Evolutionary conservation across 2,888 invertebrate genomes (phyloP).

Genomic region (Himalopsyche tibetana): DNA sequence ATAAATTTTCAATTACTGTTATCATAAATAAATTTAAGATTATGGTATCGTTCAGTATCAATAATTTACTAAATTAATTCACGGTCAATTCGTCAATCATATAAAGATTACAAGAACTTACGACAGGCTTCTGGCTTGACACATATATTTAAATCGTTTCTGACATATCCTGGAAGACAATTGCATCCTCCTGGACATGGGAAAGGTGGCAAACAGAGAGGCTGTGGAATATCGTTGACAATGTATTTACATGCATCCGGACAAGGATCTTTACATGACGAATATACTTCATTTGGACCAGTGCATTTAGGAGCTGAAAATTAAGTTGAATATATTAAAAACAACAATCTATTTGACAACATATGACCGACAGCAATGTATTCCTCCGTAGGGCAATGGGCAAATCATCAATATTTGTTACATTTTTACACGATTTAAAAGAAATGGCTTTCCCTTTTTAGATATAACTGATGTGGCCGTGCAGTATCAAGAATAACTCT

Average conservation of each 20-base stretch:
- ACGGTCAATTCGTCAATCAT: too few relatives aligned
- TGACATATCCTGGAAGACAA: constrained; percentile 54
- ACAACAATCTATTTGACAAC: not conserved
- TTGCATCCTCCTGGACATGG: constrained; percentile 55
- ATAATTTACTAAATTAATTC: too few relatives aligned
- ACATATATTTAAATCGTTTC: constrained; percentile 50
- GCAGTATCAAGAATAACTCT: too few relatives aligned
- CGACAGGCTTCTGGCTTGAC: constrained; percentile 52
- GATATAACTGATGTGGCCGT: too few relatives aligned
- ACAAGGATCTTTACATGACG: constrained; percentile 51
- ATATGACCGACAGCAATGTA: too few relatives aligned
- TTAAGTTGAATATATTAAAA: not conserved
- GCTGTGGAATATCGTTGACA: constrained; percentile 19
- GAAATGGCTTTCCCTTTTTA: too few relatives aligned
- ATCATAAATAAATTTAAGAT: too few relatives aligned
- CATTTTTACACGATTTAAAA: too few relatives aligned
- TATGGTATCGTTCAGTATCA: too few relatives aligned
- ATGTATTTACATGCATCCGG: constrained; percentile 56
- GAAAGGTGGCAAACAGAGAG: constrained; percentile 28
- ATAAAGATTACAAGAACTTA: not conserved
- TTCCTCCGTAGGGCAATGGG: too few relatives aligned
- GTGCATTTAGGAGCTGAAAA: constrained; percentile 46
- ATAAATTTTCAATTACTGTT: too few relatives aligned
- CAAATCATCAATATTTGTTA: too few relatives aligned
- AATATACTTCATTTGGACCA: constrained; percentile 51